phyloP scores from a whole-genome alignment of 2,113 vertebrate genomes.

The Gavialis gangeticus region DNA sequence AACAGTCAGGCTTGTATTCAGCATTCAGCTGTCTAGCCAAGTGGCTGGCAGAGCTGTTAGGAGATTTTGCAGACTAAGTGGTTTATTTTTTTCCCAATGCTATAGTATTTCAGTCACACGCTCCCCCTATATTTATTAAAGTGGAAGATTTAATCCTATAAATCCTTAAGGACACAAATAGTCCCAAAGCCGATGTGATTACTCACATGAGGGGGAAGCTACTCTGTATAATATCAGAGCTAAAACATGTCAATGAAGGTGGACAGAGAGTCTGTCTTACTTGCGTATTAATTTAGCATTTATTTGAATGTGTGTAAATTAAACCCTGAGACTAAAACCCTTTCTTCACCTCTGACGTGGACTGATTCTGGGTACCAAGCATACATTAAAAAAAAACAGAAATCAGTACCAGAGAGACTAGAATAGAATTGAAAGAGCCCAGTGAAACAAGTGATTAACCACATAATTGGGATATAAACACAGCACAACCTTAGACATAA shows the following conservation, averaged over 20 bases:
- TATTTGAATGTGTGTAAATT: background rate
- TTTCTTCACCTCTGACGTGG: background rate
- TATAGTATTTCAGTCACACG: background rate
- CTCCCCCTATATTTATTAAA: background rate
- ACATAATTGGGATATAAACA: slow-evolving; percentile 49
- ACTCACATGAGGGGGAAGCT: background rate
- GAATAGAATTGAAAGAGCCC: background rate
- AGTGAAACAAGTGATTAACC: slow-evolving; percentile 30
- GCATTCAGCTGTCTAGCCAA: slow-evolving; percentile 14
- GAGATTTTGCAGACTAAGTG: background rate
- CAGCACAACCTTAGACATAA: slow-evolving; percentile 64
- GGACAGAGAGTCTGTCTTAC: background rate
- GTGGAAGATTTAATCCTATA: background rate
- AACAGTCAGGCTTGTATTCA: background rate
- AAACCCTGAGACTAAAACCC: background rate
- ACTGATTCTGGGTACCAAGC: background rate
- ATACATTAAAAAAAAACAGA: background rate
- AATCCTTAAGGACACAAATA: background rate
- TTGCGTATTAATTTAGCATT: background rate
- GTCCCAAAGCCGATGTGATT: slow-evolving; percentile 31
- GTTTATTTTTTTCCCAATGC: background rate
- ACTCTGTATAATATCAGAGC: background rate
- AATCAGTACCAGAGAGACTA: background rate
- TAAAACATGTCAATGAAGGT: background rate
- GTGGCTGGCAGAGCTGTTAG: background rate